phyloP scores from a whole-genome alignment of 2,797 vertebrate genomes.

The Cyprinella venusta region DNA sequence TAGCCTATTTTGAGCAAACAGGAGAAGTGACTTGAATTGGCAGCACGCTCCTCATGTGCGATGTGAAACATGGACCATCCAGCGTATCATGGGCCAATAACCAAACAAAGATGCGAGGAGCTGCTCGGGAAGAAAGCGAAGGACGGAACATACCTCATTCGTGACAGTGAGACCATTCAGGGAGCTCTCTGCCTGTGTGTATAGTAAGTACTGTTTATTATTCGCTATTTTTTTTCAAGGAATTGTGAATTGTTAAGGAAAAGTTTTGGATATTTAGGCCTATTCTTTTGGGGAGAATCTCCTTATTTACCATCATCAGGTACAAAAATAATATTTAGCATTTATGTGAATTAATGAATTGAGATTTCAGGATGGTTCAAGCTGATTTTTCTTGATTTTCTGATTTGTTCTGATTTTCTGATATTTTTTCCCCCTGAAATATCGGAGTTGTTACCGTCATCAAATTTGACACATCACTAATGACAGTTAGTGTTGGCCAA shows the following conservation, averaged over 20 bases:
- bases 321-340: background rate
- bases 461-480: background rate
- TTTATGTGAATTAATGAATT: background rate
- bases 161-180: constrained; percentile 76
- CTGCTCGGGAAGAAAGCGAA: constrained; percentile 68
- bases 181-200: constrained; percentile 79
- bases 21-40: background rate
- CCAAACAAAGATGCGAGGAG: constrained; percentile 68
- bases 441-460: background rate
- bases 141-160: constrained; percentile 74
- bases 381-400: background rate
- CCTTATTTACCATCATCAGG: background rate
- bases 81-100: constrained; percentile 70
- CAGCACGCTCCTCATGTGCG: background rate
- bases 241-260: background rate
- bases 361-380: background rate
- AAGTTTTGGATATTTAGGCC: too few relatives aligned
- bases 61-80: constrained; percentile 66
- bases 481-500: too few relatives aligned
- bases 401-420: too few relatives aligned
- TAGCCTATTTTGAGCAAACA: too few relatives aligned
- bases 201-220: constrained; percentile 70
- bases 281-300: background rate
- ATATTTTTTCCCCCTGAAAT: too few relatives aligned
- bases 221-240: background rate